Percentiles rank a stretch among this genome's conserved stretches.
These are phyloP conservation scores for Murina feae DNA, from an alignment of 2,113 vertebrate species.

Conservation along the genomic window DNA sequence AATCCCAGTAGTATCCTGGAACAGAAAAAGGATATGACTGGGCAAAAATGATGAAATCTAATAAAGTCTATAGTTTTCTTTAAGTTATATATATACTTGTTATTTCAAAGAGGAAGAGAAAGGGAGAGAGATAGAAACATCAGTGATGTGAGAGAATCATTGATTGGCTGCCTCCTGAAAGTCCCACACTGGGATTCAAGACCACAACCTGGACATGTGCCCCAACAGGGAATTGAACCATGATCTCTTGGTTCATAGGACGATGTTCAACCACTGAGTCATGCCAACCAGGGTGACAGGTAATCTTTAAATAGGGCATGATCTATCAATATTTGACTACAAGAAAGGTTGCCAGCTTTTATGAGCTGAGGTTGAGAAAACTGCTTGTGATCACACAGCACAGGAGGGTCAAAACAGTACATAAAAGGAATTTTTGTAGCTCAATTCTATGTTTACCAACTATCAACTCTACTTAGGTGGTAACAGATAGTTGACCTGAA, in stretches of 20 bases:
- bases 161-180: too few species aligned
- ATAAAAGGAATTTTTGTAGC: not conserved
- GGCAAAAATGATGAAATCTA: not conserved
- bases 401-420: not conserved
- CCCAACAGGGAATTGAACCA: too few species aligned
- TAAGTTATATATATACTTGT: too few species aligned
- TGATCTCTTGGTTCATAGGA: too few species aligned
- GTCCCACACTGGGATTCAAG: too few species aligned
- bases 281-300: not conserved
- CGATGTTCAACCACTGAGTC: too few species aligned
- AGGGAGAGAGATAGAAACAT: too few species aligned
- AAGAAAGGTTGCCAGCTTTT: not conserved
- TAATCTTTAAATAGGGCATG: not conserved
- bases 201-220: too few species aligned
- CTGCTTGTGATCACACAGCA: not conserved
- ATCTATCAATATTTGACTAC: not conserved
- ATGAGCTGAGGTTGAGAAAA: not conserved
- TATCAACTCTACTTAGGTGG: not conserved
- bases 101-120: too few species aligned
- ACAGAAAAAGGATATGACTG: not conserved
- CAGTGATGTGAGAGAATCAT: too few species aligned
- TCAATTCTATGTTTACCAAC: not conserved
- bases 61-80: not conserved
- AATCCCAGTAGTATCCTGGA: not conserved
- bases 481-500: not conserved